These are phyloP conservation scores for Aphrocallistes beatrix DNA, from an alignment of 37 sponge, comb jelly and placozoan genomes.

Conservation along the genomic window DNA sequence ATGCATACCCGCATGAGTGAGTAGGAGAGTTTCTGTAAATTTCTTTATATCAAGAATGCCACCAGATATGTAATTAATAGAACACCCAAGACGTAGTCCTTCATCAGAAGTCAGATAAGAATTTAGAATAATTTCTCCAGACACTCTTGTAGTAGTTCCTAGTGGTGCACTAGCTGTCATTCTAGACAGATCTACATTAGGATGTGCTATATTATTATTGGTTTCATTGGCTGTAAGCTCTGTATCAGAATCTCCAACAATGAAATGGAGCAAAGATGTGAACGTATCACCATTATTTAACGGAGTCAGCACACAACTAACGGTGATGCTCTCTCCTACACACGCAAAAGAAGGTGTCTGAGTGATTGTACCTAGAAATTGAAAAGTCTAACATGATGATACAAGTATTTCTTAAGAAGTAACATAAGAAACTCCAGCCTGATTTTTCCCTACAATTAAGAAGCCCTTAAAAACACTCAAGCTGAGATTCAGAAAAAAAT, in stretches of 20 bases:
- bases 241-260: conserved; percentile 4
- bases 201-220: not conserved
- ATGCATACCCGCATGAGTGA: not conserved
- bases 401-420: too few relatives aligned
- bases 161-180: not conserved
- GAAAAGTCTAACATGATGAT: too few relatives aligned
- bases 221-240: not conserved
- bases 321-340: not conserved
- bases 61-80: not conserved
- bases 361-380: not conserved
- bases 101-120: not conserved
- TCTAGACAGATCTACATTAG: not conserved
- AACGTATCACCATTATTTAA: not conserved
- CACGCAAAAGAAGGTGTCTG: not conserved
- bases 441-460: too few relatives aligned
- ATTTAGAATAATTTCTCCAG: not conserved
- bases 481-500: too few relatives aligned
- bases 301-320: not conserved
- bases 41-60: not conserved
- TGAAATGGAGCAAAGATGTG: not conserved
- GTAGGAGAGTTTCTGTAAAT: not conserved
- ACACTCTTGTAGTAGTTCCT: not conserved
- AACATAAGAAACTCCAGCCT: too few relatives aligned
- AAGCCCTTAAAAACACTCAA: too few relatives aligned
- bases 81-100: not conserved